These are phyloP conservation scores for Cherax quadricarinatus DNA, from an alignment of 1,140 invertebrate genomes.

Conservation along the genomic window DNA sequence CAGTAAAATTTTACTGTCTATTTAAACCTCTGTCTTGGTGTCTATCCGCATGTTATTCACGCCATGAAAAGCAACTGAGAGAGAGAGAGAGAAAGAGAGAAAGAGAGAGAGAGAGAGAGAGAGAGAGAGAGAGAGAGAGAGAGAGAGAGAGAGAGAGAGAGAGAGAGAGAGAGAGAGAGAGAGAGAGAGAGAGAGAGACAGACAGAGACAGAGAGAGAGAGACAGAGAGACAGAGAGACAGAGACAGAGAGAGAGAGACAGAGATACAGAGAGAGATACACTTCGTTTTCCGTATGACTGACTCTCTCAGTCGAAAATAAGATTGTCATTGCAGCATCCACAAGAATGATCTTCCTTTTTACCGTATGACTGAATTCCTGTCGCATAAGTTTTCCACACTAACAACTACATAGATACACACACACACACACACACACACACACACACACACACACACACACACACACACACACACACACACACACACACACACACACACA, in stretches of 20 bases:
- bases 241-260: too few species aligned
- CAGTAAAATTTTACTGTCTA: too few species aligned
- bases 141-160: slow-evolving; percentile 32
- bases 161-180: slow-evolving; percentile 23
- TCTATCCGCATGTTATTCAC: background rate
- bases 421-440: slow-evolving; percentile 8
- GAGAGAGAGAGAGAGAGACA: slow-evolving; percentile 23
- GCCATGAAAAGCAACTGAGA: background rate
- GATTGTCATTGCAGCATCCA: too few species aligned
- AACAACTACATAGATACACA: too few species aligned
- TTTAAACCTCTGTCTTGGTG: too few species aligned
- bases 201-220: slow-evolving; percentile 23
- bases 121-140: slow-evolving; percentile 35
- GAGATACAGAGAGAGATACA: background rate
- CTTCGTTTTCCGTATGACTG: too few species aligned
- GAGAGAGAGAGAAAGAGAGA: slow-evolving; percentile 53
- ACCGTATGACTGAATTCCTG: background rate
- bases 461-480: too few species aligned
- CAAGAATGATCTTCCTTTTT: too few species aligned
- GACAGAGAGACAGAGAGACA: slow-evolving; percentile 7
- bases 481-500: too few species aligned
- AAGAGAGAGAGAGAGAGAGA: slow-evolving; percentile 54
- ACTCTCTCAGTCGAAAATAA: too few species aligned
- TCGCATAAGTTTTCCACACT: background rate
- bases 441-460: background rate